phyloP scores from a whole-genome alignment of 2,888 invertebrate species.

The Hipparchia semele region DNA sequence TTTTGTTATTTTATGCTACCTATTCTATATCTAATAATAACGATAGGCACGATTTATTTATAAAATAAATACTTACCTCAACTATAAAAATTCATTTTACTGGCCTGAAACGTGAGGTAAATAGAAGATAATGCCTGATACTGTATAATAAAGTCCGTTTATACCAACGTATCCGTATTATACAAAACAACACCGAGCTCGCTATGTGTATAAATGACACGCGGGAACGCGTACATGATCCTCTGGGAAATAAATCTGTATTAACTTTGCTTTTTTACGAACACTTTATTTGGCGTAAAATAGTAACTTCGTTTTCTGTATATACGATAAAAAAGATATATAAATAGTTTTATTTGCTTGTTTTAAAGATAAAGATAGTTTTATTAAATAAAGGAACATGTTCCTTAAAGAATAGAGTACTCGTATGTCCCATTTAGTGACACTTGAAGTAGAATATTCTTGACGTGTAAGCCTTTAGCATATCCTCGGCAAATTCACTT shows the following conservation, averaged over 20 bases:
- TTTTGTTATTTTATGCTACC: too few relatives aligned
- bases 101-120: not conserved
- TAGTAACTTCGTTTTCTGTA: not conserved
- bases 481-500: too few relatives aligned
- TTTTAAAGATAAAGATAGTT: too few relatives aligned
- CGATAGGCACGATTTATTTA: too few relatives aligned
- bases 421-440: too few relatives aligned
- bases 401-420: not conserved
- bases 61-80: not conserved
- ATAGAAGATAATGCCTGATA: not conserved
- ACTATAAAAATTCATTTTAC: not conserved
- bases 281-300: conserved; percentile 12
- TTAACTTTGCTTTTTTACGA: conserved; percentile 16
- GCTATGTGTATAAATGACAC: conserved; percentile 19
- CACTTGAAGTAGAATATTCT: too few relatives aligned
- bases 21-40: too few relatives aligned
- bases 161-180: not conserved
- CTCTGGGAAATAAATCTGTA: conserved; percentile 24
- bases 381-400: not conserved
- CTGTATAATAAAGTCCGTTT: not conserved
- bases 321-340: not conserved
- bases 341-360: too few relatives aligned
- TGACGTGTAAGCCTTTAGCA: too few relatives aligned
- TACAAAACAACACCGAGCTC: not conserved
- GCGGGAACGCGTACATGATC: conserved; percentile 16